phyloP scores from a whole-genome alignment of 2,113 vertebrate species.

The Ancistrus triradiatus region DNA sequence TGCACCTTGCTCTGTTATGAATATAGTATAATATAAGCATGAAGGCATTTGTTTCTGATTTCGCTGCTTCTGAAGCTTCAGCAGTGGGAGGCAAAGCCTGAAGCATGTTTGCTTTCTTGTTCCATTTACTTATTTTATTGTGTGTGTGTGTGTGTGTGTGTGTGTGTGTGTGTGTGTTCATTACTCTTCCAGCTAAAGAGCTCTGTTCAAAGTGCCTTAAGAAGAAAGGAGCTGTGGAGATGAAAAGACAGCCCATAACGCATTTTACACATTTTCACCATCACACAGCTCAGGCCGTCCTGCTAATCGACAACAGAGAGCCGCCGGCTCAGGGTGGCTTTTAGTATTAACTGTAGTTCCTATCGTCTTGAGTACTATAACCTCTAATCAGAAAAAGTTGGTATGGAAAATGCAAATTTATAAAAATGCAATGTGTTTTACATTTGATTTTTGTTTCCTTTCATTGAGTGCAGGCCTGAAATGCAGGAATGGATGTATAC shows the following conservation, averaged over 20 bases:
- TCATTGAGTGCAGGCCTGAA: no score
- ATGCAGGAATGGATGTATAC: no score
- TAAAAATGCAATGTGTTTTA: no score
- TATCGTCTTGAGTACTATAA: no score
- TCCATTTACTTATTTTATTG: not conserved
- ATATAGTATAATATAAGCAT: constrained; percentile 2
- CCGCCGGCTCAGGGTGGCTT: constrained; percentile 55
- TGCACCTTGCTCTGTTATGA: constrained; percentile 9
- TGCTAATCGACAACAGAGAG: constrained; percentile 72
- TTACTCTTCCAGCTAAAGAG: constrained; percentile 28
- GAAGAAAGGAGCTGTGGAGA: constrained; percentile 52
- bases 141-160: not conserved
- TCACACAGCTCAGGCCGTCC: constrained; percentile 58
- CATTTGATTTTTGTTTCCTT: no score
- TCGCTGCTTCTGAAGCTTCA: constrained; percentile 16
- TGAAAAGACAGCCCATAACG: constrained; percentile 60
- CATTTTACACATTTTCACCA: constrained; percentile 58
- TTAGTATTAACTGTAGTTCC: no score
- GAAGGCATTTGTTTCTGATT: constrained; percentile 27
- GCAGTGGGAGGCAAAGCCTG: constrained; percentile 6
- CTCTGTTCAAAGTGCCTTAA: constrained; percentile 47
- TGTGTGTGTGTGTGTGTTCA: constrained; percentile 24
- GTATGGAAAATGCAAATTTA: no score
- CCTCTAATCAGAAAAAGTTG: no score
- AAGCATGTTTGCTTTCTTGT: constrained; percentile 30